Evolutionary conservation across 2,888 invertebrate species (phyloP).

Genomic region (Eristalis arbustorum): DNA sequence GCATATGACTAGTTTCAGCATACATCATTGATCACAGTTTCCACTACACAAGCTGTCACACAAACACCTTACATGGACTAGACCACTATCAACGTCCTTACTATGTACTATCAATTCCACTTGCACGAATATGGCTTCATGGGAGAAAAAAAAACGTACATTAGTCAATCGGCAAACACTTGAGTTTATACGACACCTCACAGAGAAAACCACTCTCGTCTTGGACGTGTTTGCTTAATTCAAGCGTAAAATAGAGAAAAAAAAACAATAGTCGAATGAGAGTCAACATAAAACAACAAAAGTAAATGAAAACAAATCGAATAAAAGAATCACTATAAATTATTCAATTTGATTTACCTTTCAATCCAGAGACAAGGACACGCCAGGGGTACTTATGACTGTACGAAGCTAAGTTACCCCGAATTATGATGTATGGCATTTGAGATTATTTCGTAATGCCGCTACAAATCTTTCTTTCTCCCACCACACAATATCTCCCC

Average conservation of each 20-base stretch:
- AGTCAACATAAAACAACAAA: slow-evolving; percentile 3
- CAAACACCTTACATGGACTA: neutral
- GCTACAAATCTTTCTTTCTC: slow-evolving; percentile 63
- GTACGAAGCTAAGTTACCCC: slow-evolving; percentile 93
- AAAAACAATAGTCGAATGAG: slow-evolving; percentile 6
- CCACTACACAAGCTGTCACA: slow-evolving; percentile 23
- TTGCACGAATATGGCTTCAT: neutral
- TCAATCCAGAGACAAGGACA: slow-evolving; percentile 92
- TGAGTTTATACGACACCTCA: neutral
- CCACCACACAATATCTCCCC: slow-evolving; percentile 37
- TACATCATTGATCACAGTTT: slow-evolving; percentile 11
- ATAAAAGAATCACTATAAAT: slow-evolving; percentile 28
- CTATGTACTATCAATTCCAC: neutral
- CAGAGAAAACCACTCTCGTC: slow-evolving; percentile 7
- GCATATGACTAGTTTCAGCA: neutral
- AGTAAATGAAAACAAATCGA: neutral
- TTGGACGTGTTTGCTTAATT: slow-evolving; percentile 21
- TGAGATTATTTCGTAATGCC: slow-evolving; percentile 72
- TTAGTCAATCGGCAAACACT: slow-evolving; percentile 3
- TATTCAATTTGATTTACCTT: slow-evolving; percentile 82
- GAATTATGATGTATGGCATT: slow-evolving; percentile 95
- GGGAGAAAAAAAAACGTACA: neutral
- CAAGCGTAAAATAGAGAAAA: slow-evolving; percentile 2
- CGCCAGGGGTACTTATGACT: slow-evolving; percentile 93
- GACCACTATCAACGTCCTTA: slow-evolving; percentile 10